Evolutionary conservation across 2,888 invertebrate species (phyloP), one percentile per base, ranked within the genome.

Genomic region (Eilema depressum): DNA sequence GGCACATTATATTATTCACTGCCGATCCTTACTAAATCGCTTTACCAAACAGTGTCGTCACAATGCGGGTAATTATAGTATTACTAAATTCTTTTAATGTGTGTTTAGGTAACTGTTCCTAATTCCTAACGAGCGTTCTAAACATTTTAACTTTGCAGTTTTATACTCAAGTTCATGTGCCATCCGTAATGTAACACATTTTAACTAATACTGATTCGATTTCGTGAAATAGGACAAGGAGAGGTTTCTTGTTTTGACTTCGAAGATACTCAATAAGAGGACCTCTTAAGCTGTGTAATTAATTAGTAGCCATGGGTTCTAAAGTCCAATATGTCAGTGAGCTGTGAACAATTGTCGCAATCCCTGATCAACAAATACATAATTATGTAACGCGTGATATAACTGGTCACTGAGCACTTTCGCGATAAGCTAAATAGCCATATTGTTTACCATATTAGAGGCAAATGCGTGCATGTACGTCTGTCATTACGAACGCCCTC

Each of bases 381-480:
- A n/a, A 69, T 63, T 72, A 70, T 79, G 66, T 63, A 75, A 74
- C 65, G 26, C 59, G 23, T 76, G 80, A 82, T 74, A 76, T 79
- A 79, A 69, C 69, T 63, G 47, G 20, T 60, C 66, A 68, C 63
- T 71, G 70, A 68, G 63, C 70, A 59, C 69, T 57, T 57, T 57
- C 28, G 17, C 26, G 26, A 41, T 41, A 33, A 11, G 37, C 57
- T 33, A 62, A 70, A 59, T 68, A 63, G 68, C 57, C 77, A 79
- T 81, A 76, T 69, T 79, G 69, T 63, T 66, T 77, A 69, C 60
- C 68, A 70, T 68, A 71, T 82, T 79, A 71, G 66, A 37, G 56
- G 63, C 67, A 68, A 74, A 68, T 68, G 69, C 59, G n/a, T 60
- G 30, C 37, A 28, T 12, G 63, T 14, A 25, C 12, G 41, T 41